Evolutionary conservation across 2,113 vertebrate genomes (phyloP), one percentile per base, ranked within the genome.

Genomic region (Tetrao urogallus): DNA sequence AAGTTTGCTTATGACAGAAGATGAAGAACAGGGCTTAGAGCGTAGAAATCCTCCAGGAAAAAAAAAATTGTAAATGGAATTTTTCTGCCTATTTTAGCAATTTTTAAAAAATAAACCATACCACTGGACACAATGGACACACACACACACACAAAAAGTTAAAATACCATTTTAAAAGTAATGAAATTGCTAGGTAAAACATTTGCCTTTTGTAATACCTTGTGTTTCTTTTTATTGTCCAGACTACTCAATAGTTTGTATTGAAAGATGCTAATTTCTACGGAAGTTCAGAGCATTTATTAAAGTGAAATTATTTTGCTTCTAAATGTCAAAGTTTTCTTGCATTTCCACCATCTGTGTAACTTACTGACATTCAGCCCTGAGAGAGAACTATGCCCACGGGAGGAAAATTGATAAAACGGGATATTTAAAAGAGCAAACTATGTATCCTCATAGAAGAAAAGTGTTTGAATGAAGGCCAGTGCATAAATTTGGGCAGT

Each of bases 321-420:
- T 95, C 38, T 91, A 87, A 94, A 95, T 94, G 89, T 95, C 92
- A 60, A 58, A 76, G 69, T 89, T 95, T 90, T 89, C 91, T 89
- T 93, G 82, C 79, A 77, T 34, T 93, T 94, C 80, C 74, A 91
- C 89, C 91, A 92, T 80, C 67, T 80, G 80, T 38, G 32, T 80
- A 45, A 73, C 87, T 80, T 96, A 73, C 38, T 92, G 91, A 79
- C 75, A 74, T 89, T 93, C 42, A 92, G 61, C 50, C 91, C 75
- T 74, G 54, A 45, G 45, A 85, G 36, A 71, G 45, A 77, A 76
- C 67, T 82, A 80, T 89, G 78, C 82, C 82, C 89, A 13, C 85
- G 64, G 87, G 75, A 84, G 85, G 71, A 61, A 40, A 91, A 67
- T 38, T 85, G 91, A 70, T 89, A 88, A 91, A 93, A 82, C 17